Percentiles rank a stretch among this genome's conserved stretches.
phyloP scores from a whole-genome alignment of 2,888 invertebrate genomes.

The Rhogogaster chlorosoma region DNA sequence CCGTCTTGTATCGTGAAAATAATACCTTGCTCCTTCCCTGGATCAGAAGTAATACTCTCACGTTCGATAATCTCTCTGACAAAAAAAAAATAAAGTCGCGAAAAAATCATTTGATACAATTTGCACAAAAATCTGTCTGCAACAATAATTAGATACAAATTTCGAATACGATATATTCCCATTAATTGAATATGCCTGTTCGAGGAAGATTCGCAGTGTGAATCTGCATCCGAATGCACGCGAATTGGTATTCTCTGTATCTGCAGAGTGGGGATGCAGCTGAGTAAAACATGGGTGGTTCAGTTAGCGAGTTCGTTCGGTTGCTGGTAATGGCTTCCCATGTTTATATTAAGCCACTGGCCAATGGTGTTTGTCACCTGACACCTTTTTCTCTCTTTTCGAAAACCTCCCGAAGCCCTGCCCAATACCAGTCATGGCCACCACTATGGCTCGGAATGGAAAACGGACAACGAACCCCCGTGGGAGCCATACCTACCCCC shows the following conservation, averaged over 20 bases:
- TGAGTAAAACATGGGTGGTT: conserved; percentile 1
- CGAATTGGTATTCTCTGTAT: not conserved
- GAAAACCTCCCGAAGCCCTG: conserved; percentile 45
- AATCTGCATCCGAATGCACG: not conserved
- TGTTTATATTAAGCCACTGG: conserved; percentile 13
- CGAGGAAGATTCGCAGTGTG: not conserved
- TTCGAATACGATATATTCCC: too few relatives aligned
- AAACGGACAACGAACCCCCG: conserved; percentile 50
- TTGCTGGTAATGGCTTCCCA: conserved; percentile 21
- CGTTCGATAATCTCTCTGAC: not conserved
- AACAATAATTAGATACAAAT: too few relatives aligned
- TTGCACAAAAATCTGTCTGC: not conserved
- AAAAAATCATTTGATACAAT: not conserved
- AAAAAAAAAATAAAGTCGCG: not conserved
- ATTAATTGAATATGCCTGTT: not conserved
- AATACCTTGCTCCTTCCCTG: conserved; percentile 63
- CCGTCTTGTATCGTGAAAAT: conserved; percentile 66
- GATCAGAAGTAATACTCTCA: not conserved
- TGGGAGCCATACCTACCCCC: conserved; percentile 43
- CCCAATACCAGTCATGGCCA: conserved; percentile 52
- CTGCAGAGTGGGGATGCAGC: not conserved
- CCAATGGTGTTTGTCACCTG: conserved; percentile 52
- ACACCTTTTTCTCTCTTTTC: not conserved
- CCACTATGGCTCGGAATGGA: conserved; percentile 15
- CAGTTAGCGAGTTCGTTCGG: conserved; percentile 8